Percentiles rank a stretch among this genome's conserved stretches.
phyloP scores from a whole-genome alignment of 2,797 vertebrate species.

The Sitta carolinensis region DNA sequence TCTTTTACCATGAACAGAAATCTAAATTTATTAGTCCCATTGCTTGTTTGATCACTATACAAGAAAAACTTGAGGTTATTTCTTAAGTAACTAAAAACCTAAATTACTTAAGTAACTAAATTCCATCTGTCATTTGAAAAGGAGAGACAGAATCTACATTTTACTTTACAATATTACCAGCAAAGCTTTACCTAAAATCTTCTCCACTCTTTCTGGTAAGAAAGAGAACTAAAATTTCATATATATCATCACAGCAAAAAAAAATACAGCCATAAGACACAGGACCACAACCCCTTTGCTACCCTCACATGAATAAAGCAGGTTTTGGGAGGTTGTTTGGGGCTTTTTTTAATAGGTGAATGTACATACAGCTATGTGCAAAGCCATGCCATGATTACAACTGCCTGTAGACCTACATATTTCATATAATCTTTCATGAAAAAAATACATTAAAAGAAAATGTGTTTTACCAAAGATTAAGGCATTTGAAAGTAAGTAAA shows the following conservation, averaged over 20 bases:
- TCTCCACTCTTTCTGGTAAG: background rate
- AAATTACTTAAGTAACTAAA: background rate
- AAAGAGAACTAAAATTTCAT: background rate
- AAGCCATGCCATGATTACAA: background rate
- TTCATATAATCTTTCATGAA: background rate
- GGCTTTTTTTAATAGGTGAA: background rate
- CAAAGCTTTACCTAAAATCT: background rate
- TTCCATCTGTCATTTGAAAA: slow-evolving; percentile 18
- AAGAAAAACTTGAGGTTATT: slow-evolving; percentile 41
- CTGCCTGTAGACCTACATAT: background rate
- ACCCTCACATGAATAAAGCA: background rate
- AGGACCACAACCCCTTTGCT: background rate
- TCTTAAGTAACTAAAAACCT: slow-evolving; percentile 8
- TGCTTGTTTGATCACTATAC: background rate
- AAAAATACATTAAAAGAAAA: background rate
- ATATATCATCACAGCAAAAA: background rate
- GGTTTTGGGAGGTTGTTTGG: background rate
- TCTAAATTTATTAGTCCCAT: background rate
- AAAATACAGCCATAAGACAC: background rate
- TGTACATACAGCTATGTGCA: background rate
- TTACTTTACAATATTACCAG: background rate
- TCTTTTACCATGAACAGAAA: background rate
- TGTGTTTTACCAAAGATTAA: background rate
- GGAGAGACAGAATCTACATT: background rate
- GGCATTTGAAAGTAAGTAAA: background rate